Base-by-base conservation (phyloP, 2,797 vertebrate species). In the Protonibea diacanthus region DNA sequence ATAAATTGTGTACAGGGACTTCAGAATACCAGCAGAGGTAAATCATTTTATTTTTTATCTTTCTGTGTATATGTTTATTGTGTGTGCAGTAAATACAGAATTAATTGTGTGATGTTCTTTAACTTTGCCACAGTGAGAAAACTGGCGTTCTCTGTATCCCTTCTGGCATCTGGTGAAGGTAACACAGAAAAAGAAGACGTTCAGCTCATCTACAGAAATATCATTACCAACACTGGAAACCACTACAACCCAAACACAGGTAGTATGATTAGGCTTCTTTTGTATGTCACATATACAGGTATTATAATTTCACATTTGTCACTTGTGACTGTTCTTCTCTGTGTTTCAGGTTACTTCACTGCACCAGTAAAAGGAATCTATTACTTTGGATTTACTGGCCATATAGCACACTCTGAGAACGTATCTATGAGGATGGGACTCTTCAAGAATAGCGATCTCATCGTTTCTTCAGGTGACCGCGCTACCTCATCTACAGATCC, bases 141-240 rank as follows among this genome's bases (percentile, higher is more conserved):
- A 70, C 8, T 89, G 40, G 83, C 83, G 1, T 89, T 88, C 64
- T 76, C 86, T 56, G 61, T 74, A 11, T 88, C 79, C 8, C 81
- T 88, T 20, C 69, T 68, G 77, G 0, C 9, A 23, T 59, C 71
- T 38, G 78, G 76, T 60, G 12, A 29, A 48, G 78, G 80, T 6
- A 73, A 70, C 44, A 71, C 29, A 33, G 0, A 0, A 6, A 3
- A 4, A 0, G 0, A 0, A 1, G 3, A 1, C 0, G 15, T 1
- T 27, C 21, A 25, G 3, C 52, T 86, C n/a, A 42, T 79, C 74
- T 87, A 51, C 77, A 80, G 6, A 78, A 78, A 87, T 21, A 8
- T 89, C 25, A 56, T 88, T 4, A 87, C 71, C 7, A 90, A 88
- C 77, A 72, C 18, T 45, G 87, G 87, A 80, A 86, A 87, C 72